Base-by-base conservation (phyloP, 2,113 vertebrate genomes). In the Grallaria varia region DNA sequence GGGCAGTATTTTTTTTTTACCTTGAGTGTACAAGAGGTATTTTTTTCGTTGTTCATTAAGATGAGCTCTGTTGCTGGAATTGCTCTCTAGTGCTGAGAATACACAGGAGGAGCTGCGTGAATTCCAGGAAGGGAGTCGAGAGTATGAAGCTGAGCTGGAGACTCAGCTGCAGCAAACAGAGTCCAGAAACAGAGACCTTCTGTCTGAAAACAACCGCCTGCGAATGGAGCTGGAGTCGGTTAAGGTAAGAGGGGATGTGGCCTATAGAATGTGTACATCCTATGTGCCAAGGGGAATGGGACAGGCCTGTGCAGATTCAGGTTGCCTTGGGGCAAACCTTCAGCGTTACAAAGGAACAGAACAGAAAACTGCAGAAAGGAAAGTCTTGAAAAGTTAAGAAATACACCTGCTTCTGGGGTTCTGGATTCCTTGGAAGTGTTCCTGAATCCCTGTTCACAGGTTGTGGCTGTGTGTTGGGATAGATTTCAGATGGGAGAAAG, bases 131-230 rank as follows among this genome's bases (percentile, higher is more conserved):
- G 99, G 99, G 95, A 99, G 99, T 96, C 97, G 99, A 37, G 99
- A 99, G 88, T 99, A 99, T 52, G 99, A 99, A 91, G 99, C 99
- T 4, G 99, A 99, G 30, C 97, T 99, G 96, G 99, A 99, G 95
- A 94, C 98, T 0, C 99, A 99, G 92, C 97, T 99, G 87, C 99
- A 99, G 37, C 99, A 99, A 31, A 98, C 98, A 8, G 99, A 99
- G 87, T 96, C 97, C 45, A 98, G 98, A 80, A 99, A 99, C 97
- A 98, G 98, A n/a, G 99, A 99, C 25, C 98, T 99, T 6, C 97
- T 99, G 28, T 96, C 98, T 0, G 98, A 99, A 72, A 99, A 99
- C 95, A 98, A 97, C 89, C 98, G 98, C 23, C 98, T 99, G 30
- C 98, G 98, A 8, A 93, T 98, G 96, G 99, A 99, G 40, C 98